phyloP scores from a whole-genome alignment of 2,113 vertebrate genomes.

The Boleophthalmus pectinirostris region DNA sequence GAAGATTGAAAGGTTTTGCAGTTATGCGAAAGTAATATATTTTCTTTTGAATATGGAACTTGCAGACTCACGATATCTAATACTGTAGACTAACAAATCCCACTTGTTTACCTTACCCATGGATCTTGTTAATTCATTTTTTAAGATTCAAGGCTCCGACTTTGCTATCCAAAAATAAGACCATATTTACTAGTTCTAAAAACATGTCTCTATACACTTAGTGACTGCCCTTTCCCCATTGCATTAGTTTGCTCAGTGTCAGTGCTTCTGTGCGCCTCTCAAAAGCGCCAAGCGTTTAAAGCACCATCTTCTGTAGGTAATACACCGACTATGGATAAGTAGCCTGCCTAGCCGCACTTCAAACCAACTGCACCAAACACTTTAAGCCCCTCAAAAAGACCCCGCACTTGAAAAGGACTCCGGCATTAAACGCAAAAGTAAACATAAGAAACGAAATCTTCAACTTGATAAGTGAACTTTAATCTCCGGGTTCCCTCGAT shows the following conservation, averaged over 20 bases:
- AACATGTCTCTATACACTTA: background rate
- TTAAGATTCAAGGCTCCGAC: background rate
- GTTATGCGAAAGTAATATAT: too few species aligned
- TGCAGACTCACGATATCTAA: background rate
- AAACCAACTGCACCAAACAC: conserved; percentile 5
- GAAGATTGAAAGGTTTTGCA: background rate
- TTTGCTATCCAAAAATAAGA: background rate
- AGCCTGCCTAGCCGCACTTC: conserved; percentile 4
- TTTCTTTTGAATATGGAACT: too few species aligned
- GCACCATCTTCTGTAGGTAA: conserved; percentile 13
- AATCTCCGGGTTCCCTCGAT: conserved; percentile 28
- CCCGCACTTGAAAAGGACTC: conserved; percentile 1
- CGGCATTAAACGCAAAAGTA: conserved; percentile 12
- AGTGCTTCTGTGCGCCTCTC: background rate
- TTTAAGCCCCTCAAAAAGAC: conserved; percentile 7
- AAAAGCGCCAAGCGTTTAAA: conserved; percentile 3
- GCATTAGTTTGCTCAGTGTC: background rate
- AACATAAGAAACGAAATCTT: conserved; percentile 21
- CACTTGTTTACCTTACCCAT: background rate
- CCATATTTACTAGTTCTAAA: background rate
- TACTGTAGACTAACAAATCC: background rate
- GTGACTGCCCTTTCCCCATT: background rate
- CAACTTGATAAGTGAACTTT: conserved; percentile 37
- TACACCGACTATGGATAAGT: conserved; percentile 12
- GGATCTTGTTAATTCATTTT: background rate